These are phyloP conservation scores for Laodelphax striatellus DNA, from an alignment of 1,140 invertebrate species.

Conservation along the genomic window DNA sequence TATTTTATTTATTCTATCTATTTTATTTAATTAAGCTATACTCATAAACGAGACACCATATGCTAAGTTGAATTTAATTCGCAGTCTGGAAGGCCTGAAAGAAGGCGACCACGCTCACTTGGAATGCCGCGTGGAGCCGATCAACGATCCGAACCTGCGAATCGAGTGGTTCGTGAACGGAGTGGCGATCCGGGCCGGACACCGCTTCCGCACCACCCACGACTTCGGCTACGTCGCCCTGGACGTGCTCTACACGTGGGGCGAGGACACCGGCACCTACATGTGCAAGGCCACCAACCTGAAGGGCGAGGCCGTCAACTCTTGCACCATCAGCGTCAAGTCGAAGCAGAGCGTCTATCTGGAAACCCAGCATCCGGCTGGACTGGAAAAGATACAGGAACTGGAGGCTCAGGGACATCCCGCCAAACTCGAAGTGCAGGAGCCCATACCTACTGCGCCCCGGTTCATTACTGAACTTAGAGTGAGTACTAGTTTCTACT, in stretches of 20 bases:
- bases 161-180: slow-evolving; percentile 95
- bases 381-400: slow-evolving; percentile 81
- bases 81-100: slow-evolving; percentile 65
- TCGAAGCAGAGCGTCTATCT: slow-evolving; percentile 71
- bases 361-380: slow-evolving; percentile 87
- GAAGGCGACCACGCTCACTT: slow-evolving; percentile 89
- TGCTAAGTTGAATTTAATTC: slow-evolving; percentile 11
- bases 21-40: too few relatives aligned
- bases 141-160: slow-evolving; percentile 87
- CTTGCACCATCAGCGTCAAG: slow-evolving; percentile 72
- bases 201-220: slow-evolving; percentile 80
- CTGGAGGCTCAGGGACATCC: slow-evolving; percentile 72
- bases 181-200: slow-evolving; percentile 62
- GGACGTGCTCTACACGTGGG: slow-evolving; percentile 85
- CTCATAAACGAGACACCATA: too few relatives aligned
- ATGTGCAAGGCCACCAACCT: slow-evolving; percentile 88
- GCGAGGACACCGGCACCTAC: slow-evolving; percentile 89
- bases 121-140: slow-evolving; percentile 89
- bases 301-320: slow-evolving; percentile 85
- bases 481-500: too few relatives aligned
- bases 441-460: slow-evolving; percentile 63
- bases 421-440: slow-evolving; percentile 65
- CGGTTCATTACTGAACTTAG: slow-evolving; percentile 66
- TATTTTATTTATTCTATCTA: too few relatives aligned
- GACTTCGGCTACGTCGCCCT: slow-evolving; percentile 94